phyloP scores from a whole-genome alignment of 23 tunicate genomes.

The Styela clava region DNA sequence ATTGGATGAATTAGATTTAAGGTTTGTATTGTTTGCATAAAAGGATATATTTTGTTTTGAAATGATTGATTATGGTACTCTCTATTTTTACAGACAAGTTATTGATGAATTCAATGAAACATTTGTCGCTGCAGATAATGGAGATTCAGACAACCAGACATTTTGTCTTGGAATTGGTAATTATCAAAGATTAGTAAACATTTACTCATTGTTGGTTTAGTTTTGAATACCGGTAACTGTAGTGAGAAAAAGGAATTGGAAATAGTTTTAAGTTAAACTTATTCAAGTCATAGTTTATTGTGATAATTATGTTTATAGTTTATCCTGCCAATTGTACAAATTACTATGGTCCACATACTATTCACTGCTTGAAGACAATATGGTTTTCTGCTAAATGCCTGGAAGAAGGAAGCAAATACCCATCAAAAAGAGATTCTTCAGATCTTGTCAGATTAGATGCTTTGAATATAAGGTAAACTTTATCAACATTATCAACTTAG shows the following conservation, averaged over 20 bases:
- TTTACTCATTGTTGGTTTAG: no score
- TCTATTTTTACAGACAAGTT: not conserved
- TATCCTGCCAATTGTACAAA: not conserved
- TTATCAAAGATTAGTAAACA: no score
- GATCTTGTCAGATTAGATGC: not conserved
- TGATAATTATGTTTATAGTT: no score
- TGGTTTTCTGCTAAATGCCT: slow-evolving; percentile 2
- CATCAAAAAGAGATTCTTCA: not conserved
- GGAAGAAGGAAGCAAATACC: not conserved
- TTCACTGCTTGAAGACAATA: slow-evolving; percentile 6
- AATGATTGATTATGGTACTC: no score
- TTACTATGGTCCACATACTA: slow-evolving; percentile 21
- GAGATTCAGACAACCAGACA: not conserved
- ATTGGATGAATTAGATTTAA: not conserved
- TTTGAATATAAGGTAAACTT: not conserved
- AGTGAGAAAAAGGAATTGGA: no score
- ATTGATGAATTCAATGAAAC: not conserved
- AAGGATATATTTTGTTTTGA: no score
- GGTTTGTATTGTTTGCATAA: no score
- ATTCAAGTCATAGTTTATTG: no score
- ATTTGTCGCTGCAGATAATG: slow-evolving; percentile 6
- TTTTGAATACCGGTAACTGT: no score
- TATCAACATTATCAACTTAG: not conserved
- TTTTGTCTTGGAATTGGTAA: slow-evolving; percentile 18
- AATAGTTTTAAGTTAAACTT: no score